A percentile compares a stretch with the other conserved stretches of the same genome.
Conservation (phyloP, 2,113 vertebrate species). For the Tympanuchus pallidicinctus region DNA sequence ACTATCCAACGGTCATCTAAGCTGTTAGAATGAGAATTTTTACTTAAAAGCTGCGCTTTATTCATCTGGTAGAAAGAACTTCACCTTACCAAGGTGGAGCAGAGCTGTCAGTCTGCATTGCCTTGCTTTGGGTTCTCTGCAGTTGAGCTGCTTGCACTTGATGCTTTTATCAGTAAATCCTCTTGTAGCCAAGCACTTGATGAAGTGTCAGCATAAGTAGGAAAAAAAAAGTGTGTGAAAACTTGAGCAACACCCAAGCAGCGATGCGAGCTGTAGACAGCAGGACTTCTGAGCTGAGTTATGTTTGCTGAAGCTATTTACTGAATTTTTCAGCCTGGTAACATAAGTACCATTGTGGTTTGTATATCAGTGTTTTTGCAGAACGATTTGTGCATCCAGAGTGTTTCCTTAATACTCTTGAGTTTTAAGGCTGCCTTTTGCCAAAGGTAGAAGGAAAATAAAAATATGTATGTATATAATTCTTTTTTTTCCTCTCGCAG, state of each 20-base stretch:
- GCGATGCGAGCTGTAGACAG: not conserved
- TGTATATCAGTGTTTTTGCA: not conserved
- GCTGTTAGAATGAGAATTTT: not conserved
- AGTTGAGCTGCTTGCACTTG: not conserved
- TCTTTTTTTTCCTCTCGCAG: not conserved
- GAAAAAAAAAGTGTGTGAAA: not conserved
- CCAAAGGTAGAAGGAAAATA: not conserved
- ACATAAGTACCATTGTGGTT: accelerated
- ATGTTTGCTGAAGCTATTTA: not conserved
- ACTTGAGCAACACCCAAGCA: not conserved
- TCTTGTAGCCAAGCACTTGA: not conserved
- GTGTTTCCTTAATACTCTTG: not conserved
- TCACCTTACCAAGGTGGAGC: not conserved
- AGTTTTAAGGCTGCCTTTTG: not conserved
- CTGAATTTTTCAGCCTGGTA: not conserved
- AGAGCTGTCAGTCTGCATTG: accelerated
- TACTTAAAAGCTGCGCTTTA: not conserved
- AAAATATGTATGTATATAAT: not conserved
- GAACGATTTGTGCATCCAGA: not conserved
- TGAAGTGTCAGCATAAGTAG: not conserved
- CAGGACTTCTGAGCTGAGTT: not conserved
- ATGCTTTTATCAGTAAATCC: not conserved
- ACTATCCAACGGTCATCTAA: not conserved
- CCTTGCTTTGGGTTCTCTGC: not conserved
- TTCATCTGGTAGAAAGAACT: not conserved